Evolutionary conservation across 2,888 invertebrate species (phyloP).

Genomic region (Scrobipalpa atriplicella): DNA sequence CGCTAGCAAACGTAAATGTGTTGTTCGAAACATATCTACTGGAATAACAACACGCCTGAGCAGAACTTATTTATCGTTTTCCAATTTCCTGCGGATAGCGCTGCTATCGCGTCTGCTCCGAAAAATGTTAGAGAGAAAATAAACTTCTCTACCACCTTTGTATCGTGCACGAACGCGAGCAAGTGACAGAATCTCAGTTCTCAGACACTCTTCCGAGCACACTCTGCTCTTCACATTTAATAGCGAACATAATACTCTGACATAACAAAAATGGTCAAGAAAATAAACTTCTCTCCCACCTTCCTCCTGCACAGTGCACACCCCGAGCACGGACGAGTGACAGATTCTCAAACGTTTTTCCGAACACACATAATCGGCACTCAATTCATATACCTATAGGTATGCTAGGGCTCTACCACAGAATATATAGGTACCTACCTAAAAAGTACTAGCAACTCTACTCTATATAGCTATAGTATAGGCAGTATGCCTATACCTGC

Average conservation of each 20-base stretch:
- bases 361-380: too few species aligned
- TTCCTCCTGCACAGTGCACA: not conserved
- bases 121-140: conserved; percentile 16
- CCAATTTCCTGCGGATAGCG: conserved; percentile 20
- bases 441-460: too few species aligned
- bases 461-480: too few species aligned
- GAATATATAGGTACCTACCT: too few species aligned
- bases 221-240: too few species aligned
- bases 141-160: not conserved
- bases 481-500: not conserved
- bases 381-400: not conserved
- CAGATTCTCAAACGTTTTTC: not conserved
- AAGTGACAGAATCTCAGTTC: not conserved
- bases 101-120: conserved; percentile 15
- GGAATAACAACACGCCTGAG: conserved; percentile 18
- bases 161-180: not conserved
- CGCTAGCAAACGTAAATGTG: not conserved
- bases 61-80: conserved; percentile 24
- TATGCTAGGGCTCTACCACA: too few species aligned
- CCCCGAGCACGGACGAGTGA: not conserved
- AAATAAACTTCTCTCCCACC: conserved; percentile 5
- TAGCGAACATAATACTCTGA: too few species aligned
- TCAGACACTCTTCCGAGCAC: not conserved
- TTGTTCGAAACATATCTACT: conserved; percentile 17
- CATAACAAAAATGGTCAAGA: not conserved